These are phyloP conservation scores for Polypterus senegalus DNA, from an alignment of 2,113 vertebrate species.

Conservation along the genomic window DNA sequence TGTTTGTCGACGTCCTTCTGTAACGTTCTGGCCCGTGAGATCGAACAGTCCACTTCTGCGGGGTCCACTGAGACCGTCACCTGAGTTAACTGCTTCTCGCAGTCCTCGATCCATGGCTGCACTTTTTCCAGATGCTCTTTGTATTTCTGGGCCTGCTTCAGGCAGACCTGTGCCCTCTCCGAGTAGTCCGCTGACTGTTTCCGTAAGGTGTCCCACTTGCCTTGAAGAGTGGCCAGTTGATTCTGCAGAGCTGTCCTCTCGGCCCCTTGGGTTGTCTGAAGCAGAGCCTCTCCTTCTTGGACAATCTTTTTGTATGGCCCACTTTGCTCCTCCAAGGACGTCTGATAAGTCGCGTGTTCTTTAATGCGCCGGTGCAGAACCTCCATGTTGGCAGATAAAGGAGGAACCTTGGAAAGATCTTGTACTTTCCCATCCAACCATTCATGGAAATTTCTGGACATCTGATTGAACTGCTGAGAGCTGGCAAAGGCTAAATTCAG, in stretches of 20 bases:
- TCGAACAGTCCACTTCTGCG: slow-evolving; percentile 52
- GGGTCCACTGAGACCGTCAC: slow-evolving; percentile 59
- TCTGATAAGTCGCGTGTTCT: slow-evolving; percentile 60
- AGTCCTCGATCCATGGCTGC: slow-evolving; percentile 68
- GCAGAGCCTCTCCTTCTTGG: slow-evolving; percentile 72
- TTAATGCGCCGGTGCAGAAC: slow-evolving; percentile 58
- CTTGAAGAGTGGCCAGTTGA: slow-evolving; percentile 63
- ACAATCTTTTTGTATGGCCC: slow-evolving; percentile 61
- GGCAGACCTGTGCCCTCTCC: slow-evolving; percentile 57
- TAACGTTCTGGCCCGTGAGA: slow-evolving; percentile 62
- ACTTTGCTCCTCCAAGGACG: slow-evolving; percentile 46
- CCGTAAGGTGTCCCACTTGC: slow-evolving; percentile 75
- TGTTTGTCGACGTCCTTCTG: slow-evolving; percentile 88
- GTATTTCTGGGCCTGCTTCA: slow-evolving; percentile 70
- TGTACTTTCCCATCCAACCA: slow-evolving; percentile 73
- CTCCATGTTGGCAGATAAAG: slow-evolving; percentile 64
- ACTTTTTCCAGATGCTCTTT: slow-evolving; percentile 67
- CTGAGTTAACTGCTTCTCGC: slow-evolving; percentile 46
- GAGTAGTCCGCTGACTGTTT: slow-evolving; percentile 55
- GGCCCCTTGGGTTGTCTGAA: slow-evolving; percentile 74
- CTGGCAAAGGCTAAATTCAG: slow-evolving; percentile 75
- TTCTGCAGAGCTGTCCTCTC: slow-evolving; percentile 72
- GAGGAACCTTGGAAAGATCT: slow-evolving; percentile 47
- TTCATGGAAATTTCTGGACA: slow-evolving; percentile 76
- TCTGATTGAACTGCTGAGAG: slow-evolving; percentile 89